Evolutionary conservation across 2,888 invertebrate genomes (phyloP).

Genomic region (Pollenia amentaria): DNA sequence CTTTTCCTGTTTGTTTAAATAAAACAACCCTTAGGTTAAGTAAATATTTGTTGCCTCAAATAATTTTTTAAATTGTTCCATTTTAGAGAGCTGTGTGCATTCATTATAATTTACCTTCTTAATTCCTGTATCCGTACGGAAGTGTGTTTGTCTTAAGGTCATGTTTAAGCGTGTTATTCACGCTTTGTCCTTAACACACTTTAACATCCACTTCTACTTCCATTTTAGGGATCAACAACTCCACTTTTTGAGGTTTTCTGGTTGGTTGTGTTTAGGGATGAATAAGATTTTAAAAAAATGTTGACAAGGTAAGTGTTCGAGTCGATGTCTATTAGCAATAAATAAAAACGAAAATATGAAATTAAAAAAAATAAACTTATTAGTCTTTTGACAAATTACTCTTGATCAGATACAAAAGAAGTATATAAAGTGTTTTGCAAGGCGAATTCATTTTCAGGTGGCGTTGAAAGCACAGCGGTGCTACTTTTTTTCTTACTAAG

Average conservation of each 20-base stretch:
- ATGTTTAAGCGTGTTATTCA: conserved; percentile 61
- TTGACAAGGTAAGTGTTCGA: conserved; percentile 2
- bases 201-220: conserved; percentile 22
- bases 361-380: too few species aligned
- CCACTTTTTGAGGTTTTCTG: neutral
- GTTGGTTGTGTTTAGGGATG: neutral
- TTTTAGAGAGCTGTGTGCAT: conserved; percentile 2
- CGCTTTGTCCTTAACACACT: conserved; percentile 24
- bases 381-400: too few species aligned
- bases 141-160: conserved; percentile 36
- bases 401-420: too few species aligned
- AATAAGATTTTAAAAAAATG: neutral
- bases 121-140: conserved; percentile 16
- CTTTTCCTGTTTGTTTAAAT: neutral
- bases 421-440: too few species aligned
- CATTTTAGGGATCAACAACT: conserved; percentile 55
- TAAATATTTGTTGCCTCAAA: conserved; percentile 10
- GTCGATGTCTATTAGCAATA: neutral
- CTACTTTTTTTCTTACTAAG: too few species aligned
- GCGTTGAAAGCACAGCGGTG: too few species aligned
- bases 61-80: neutral
- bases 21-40: conserved; percentile 13
- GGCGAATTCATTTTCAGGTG: too few species aligned
- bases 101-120: conserved; percentile 28
- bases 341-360: too few species aligned